Conservation (phyloP, 2,113 vertebrate species). For the Poicephalus meyeri region DNA sequence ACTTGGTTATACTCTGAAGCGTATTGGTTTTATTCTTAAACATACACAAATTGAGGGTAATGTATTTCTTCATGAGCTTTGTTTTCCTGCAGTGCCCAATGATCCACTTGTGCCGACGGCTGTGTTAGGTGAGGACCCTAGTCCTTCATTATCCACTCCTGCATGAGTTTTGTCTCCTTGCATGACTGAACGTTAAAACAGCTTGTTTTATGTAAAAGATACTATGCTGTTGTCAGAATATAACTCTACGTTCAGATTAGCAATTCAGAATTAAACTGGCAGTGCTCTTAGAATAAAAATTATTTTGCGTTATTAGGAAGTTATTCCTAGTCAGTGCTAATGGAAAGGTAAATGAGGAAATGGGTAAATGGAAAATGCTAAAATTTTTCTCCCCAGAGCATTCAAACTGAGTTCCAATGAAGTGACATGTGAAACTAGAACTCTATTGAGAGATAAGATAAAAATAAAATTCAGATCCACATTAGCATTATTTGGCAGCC, state of each 20-base stretch:
- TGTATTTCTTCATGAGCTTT: slow-evolving; percentile 83
- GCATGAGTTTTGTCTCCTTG: slow-evolving; percentile 77
- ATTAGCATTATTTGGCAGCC: not conserved
- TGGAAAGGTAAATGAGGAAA: not conserved
- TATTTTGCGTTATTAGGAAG: not conserved
- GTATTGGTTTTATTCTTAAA: slow-evolving; percentile 35
- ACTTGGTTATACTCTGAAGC: slow-evolving; percentile 25
- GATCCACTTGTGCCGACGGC: slow-evolving; percentile 98
- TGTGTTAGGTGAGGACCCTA: slow-evolving; percentile 95
- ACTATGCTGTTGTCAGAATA: slow-evolving; percentile 20
- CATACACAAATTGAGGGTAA: slow-evolving; percentile 55
- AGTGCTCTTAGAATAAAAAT: not conserved
- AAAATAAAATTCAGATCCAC: not conserved
- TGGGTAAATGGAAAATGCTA: not conserved
- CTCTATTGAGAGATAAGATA: not conserved
- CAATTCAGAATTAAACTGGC: slow-evolving; percentile 9
- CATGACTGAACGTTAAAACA: slow-evolving; percentile 66
- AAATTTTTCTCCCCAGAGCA: not conserved
- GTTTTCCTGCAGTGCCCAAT: slow-evolving; percentile 95
- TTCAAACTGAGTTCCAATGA: not conserved
- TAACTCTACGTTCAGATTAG: not conserved
- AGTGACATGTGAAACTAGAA: not conserved
- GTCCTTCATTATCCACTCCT: slow-evolving; percentile 69
- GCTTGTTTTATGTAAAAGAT: slow-evolving; percentile 46
- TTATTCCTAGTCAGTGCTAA: not conserved